Base-by-base conservation (phyloP, 2,888 invertebrate genomes). In the Coleophora flavipennella region DNA sequence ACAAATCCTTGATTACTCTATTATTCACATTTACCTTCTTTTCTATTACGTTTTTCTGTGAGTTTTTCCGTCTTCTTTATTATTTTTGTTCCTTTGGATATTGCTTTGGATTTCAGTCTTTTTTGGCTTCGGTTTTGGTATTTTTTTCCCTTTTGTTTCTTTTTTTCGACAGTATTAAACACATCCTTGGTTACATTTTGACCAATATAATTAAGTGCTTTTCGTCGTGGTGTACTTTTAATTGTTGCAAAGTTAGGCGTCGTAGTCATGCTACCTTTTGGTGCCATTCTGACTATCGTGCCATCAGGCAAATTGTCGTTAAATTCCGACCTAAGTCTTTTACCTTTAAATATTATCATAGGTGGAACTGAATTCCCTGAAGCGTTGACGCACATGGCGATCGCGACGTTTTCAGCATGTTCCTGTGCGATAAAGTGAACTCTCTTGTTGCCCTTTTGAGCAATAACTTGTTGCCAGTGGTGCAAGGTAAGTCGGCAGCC, bases 181-280 rank as follows among this genome's bases (percentile, higher is more conserved):
- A 48, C 26, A 39, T 45, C 45, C 36, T 41, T 48, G 11, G 48
- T 48, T 27, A 48, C 31, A 38, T 35, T 38, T 39, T 45, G 43
- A 14, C 48, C 45, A 13, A 27, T 48, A 39, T 45, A 44, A 39
- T 47, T 43, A 27, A 47, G 32, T 3, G 47, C 44, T 40, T 45
- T 44, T 39, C 42, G 27, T 12, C 47, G 32, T 36, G 44, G 44
- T 33, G 31, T 36, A 26, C 26, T 41, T 34, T 47, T 48, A 11
- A 41, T 38, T 20, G 12, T 20, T 28, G 35, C 43, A 13, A 34
- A 48, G 35, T 45, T 39, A 35, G 46, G 46, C 2, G 44, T 47
- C 1, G 33, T 40, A 8, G 42, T 46, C 47, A 51, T 49, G 14
- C 41, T 42, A 4, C 49, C 44, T 31, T 51, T 51, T 28, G 42